A percentile compares a stretch with the other conserved stretches of the same genome.
These are phyloP conservation scores for Pelecanus crispus DNA, from an alignment of 2,113 vertebrate species.

Conservation along the genomic window DNA sequence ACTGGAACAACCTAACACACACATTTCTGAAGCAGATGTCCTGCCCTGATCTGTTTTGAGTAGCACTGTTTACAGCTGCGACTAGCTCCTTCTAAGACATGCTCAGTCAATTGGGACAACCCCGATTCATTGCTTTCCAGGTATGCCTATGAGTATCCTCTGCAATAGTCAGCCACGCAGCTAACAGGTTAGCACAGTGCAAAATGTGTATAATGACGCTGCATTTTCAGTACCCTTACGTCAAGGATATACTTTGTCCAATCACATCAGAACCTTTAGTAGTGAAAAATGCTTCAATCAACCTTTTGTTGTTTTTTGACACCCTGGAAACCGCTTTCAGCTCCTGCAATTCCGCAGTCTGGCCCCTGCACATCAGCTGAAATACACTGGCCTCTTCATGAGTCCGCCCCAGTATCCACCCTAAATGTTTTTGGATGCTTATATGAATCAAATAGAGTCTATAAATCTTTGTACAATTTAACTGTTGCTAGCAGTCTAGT, in stretches of 20 bases:
- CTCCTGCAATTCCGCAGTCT: not conserved
- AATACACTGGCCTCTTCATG: not conserved
- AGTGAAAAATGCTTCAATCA: not conserved
- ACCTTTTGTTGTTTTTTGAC: not conserved
- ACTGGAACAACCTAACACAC: not conserved
- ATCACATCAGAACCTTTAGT: not conserved
- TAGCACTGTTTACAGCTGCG: not conserved
- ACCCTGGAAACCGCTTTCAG: not conserved
- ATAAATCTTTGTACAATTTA: not conserved
- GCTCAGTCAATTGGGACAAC: not conserved
- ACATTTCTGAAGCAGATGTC: not conserved
- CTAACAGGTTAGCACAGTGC: not conserved
- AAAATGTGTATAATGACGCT: not conserved
- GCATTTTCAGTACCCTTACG: not conserved
- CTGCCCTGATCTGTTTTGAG: not conserved
- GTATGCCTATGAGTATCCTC: not conserved
- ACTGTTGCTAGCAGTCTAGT: not conserved
- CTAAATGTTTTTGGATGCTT: not conserved
- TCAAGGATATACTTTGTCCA: not conserved
- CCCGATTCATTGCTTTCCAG: not conserved
- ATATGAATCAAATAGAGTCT: not conserved
- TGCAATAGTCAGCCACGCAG: not conserved
- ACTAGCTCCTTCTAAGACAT: not conserved
- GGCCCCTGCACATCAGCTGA: no score
- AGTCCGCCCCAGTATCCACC: not conserved